Percentiles rank a stretch among this genome's conserved stretches.
These are phyloP conservation scores for Choristoneura rosaceana DNA, from an alignment of 2,888 invertebrate species.

Conservation along the genomic window DNA sequence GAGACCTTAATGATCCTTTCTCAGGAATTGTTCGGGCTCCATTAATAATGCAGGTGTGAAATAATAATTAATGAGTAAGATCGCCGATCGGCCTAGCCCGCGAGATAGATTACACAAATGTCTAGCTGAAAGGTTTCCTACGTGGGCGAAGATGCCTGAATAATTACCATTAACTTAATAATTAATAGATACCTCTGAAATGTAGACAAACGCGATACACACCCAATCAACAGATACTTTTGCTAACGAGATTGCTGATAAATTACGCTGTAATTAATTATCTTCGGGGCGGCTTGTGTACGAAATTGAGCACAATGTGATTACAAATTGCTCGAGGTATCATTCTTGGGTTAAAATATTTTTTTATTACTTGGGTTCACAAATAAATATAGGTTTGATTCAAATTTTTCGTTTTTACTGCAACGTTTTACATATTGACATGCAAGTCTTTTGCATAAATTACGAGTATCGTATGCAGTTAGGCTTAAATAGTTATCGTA, in stretches of 20 bases:
- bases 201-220: conserved; percentile 39
- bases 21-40: conserved; percentile 42
- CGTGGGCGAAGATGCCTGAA: conserved; percentile 43
- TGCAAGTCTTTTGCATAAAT: too few species aligned
- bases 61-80: conserved; percentile 51
- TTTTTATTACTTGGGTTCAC: background rate
- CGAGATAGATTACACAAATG: conserved; percentile 52
- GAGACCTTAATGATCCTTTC: conserved; percentile 42
- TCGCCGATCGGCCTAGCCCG: conserved; percentile 44
- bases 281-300: conserved; percentile 26
- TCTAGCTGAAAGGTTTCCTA: conserved; percentile 44
- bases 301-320: conserved; percentile 33
- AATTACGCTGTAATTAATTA: conserved; percentile 39
- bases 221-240: conserved; percentile 40
- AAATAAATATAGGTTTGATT: too few species aligned
- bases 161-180: conserved; percentile 51
- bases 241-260: conserved; percentile 41
- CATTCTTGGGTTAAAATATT: background rate
- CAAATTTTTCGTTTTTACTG: too few species aligned
- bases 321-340: conserved; percentile 16
- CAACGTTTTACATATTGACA: too few species aligned
- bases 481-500: too few species aligned
- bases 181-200: conserved; percentile 49
- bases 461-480: too few species aligned
- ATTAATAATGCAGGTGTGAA: conserved; percentile 45